Conservation (phyloP, 2,888 invertebrate genomes). For the Drosophila tripunctata region DNA sequence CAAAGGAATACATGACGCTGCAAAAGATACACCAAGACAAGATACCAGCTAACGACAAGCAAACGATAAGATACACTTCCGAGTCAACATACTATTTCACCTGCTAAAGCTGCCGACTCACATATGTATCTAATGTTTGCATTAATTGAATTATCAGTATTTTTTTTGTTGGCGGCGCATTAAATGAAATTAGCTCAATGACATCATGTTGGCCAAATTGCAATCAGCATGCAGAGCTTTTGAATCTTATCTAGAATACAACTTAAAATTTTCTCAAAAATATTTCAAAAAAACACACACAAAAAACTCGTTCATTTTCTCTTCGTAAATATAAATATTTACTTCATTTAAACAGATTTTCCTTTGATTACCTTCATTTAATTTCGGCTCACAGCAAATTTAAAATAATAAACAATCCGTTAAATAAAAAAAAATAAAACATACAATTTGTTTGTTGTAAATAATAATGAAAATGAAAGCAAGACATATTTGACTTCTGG, state of each 20-base stretch:
- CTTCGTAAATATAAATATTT: slow-evolving; percentile 29
- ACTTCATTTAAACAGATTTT: slow-evolving; percentile 13
- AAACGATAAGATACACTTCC: slow-evolving; percentile 68
- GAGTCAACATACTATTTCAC: slow-evolving; percentile 15
- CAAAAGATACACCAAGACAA: slow-evolving; percentile 27
- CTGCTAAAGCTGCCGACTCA: slow-evolving; percentile 19
- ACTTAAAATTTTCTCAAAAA: not conserved
- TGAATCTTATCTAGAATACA: slow-evolving; percentile 4
- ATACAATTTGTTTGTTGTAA: slow-evolving; percentile 46
- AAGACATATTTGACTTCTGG: slow-evolving; percentile 19
- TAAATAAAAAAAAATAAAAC: slow-evolving; percentile 44
- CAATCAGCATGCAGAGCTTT: slow-evolving; percentile 13
- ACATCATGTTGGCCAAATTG: slow-evolving; percentile 57
- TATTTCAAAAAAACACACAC: not conserved
- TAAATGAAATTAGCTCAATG: slow-evolving; percentile 45
- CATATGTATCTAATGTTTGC: slow-evolving; percentile 58
- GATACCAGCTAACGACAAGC: slow-evolving; percentile 50
- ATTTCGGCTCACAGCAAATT: slow-evolving; percentile 40
- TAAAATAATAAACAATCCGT: slow-evolving; percentile 64
- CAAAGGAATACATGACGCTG: slow-evolving; percentile 24
- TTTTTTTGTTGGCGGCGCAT: slow-evolving; percentile 21
- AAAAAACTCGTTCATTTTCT: not conserved
- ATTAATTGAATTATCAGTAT: slow-evolving; percentile 75
- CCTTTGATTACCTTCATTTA: slow-evolving; percentile 58
- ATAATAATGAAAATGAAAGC: slow-evolving; percentile 57